Percentiles rank a stretch among this genome's conserved stretches.
These are phyloP conservation scores for Leptopilina clavipes DNA, from an alignment of 1,140 invertebrate species.

Conservation along the genomic window DNA sequence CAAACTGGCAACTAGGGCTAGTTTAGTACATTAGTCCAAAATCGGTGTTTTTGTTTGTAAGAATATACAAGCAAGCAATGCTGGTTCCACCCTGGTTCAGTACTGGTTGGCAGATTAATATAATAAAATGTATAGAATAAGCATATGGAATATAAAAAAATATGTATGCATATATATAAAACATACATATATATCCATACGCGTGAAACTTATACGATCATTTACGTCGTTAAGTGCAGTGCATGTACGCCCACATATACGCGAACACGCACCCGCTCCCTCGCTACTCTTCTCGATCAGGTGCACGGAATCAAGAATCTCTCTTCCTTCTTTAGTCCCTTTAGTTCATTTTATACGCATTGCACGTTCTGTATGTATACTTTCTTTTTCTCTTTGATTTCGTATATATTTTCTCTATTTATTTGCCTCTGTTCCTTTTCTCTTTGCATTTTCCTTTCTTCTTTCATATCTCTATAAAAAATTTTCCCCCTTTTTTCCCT, in stretches of 20 bases:
- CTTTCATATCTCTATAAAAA: too few species aligned
- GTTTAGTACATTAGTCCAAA: too few species aligned
- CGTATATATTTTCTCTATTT: not conserved
- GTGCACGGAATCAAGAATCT: not conserved
- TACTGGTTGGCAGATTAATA: constrained; percentile 44
- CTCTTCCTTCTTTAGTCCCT: constrained; percentile 16
- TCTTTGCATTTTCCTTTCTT: too few species aligned
- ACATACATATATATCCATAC: constrained; percentile 33
- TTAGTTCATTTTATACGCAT: constrained; percentile 2
- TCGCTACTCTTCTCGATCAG: constrained; percentile 21
- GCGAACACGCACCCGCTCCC: constrained; percentile 22
- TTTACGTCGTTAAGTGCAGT: constrained; percentile 36
- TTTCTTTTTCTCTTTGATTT: constrained; percentile 30
- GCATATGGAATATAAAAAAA: not conserved
- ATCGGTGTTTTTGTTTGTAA: too few species aligned
- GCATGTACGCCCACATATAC: constrained; percentile 27
- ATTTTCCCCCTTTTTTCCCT: too few species aligned
- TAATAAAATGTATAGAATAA: constrained; percentile 37
- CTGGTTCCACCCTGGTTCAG: constrained; percentile 34
- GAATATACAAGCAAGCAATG: not conserved
- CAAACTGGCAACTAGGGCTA: too few species aligned
- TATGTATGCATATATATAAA: constrained; percentile 32
- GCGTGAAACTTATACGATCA: constrained; percentile 34
- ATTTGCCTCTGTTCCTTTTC: too few species aligned
- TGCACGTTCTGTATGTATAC: not conserved